phyloP scores from a whole-genome alignment of 2,113 vertebrate species.

The Tretioscincus oriximinensis region DNA sequence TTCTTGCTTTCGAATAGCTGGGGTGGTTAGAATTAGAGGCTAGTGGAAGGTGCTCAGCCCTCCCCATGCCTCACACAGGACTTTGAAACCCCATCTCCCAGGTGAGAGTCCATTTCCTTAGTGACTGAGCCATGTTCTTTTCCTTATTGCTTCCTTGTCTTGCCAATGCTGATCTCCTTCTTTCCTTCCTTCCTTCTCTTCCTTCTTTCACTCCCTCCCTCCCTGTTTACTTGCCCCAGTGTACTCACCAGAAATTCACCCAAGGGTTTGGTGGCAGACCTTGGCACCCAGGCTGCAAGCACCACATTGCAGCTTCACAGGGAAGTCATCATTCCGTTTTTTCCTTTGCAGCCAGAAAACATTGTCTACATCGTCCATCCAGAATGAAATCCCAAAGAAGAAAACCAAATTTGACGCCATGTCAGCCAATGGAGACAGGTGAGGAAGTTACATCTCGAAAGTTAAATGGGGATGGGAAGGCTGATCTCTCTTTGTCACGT shows the following conservation, averaged over 20 bases:
- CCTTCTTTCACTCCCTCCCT: no score
- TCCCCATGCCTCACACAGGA: no score
- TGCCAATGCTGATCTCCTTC: no score
- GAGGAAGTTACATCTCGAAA: slow-evolving; percentile 54
- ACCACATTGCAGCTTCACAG: slow-evolving; percentile 58
- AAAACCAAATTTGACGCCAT: slow-evolving; percentile 83
- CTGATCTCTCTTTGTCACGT: slow-evolving; percentile 20
- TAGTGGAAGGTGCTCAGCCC: no score
- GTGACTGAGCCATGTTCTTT: no score
- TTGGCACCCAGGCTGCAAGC: background rate
- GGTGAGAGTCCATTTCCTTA: no score
- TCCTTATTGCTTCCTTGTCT: no score
- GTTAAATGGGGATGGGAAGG: background rate
- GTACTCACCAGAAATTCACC: background rate
- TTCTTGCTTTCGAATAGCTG: no score
- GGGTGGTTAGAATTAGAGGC: no score
- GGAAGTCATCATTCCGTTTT: slow-evolving; percentile 39
- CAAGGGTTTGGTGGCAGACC: background rate
- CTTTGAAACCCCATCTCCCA: no score
- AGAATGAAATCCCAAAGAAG: slow-evolving; percentile 86
- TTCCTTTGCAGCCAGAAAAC: slow-evolving; percentile 79
- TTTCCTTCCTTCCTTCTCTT: no score
- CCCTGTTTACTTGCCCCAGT: no score
- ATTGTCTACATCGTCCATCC: slow-evolving; percentile 83
- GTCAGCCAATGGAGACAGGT: slow-evolving; percentile 83